Evolutionary conservation across 2,888 invertebrate species (phyloP).

Genomic region (Tenthredo scrophulariae): DNA sequence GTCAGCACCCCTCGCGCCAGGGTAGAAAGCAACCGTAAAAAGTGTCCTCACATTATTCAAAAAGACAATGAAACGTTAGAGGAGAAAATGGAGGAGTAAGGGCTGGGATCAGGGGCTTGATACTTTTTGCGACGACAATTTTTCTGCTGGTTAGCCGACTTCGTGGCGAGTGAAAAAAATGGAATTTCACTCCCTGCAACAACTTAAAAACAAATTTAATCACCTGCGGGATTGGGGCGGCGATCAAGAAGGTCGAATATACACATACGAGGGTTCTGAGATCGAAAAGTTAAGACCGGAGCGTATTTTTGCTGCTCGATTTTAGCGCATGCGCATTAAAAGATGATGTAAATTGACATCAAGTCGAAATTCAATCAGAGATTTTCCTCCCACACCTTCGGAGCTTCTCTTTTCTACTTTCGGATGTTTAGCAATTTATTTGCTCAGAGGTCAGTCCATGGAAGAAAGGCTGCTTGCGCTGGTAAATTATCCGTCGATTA

Average conservation of each 20-base stretch:
- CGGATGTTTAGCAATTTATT: not conserved
- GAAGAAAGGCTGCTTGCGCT: not conserved
- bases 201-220: conserved; percentile 14
- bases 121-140: conserved; percentile 1
- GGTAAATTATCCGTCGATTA: not conserved
- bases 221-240: not conserved
- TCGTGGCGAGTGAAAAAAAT: not conserved
- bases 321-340: not conserved
- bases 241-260: not conserved
- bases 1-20: not conserved
- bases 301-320: not conserved
- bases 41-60: conserved; percentile 30
- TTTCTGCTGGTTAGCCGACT: not conserved
- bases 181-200: not conserved
- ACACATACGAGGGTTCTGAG: not conserved
- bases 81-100: not conserved
- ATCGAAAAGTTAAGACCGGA: not conserved
- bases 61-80: conserved; percentile 36
- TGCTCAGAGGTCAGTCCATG: not conserved
- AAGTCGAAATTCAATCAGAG: not conserved
- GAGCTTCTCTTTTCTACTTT: not conserved
- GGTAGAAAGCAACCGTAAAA: not conserved
- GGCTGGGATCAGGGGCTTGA: not conserved
- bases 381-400: not conserved
- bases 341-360: not conserved